Evolutionary conservation across 2,113 vertebrate genomes (phyloP), one percentile per base, ranked within the genome.

Genomic region (Lonchura striata): DNA sequence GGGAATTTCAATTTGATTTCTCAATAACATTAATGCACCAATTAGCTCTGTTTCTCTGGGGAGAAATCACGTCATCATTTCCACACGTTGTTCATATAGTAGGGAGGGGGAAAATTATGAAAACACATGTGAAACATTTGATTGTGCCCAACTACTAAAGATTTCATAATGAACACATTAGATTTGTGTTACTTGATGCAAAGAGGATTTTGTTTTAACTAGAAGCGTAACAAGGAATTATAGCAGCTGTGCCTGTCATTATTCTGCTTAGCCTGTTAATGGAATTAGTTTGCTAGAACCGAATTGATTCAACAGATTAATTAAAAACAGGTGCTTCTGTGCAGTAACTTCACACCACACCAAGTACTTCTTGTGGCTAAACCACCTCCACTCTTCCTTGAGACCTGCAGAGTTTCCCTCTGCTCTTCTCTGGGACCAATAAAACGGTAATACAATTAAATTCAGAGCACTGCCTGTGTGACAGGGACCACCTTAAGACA

Each of bases 201-300:
- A 92, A 96, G 68, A 79, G 74, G 71, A 94, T 94, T 95, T 91
- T 90, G 91, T 95, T 95, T 96, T 71, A 93, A 93, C 78, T 72
- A 78, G 84, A 86, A 96, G 76, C 37, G 0, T 77, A 94, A 90
- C 78, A 66, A 93, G 70, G 82, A 90, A 94, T 93, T 92, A 70
- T 39, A 93, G 65, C 93, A 97, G 91, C 94, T 96, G 93, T 90
- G 90, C 90, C 66, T 90, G 66, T 93, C 87, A 91, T 97, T 95
- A 89, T 94, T 95, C 91, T 90, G 81, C 92, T 91, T 59, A 93
- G 81, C 39, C 71, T 64, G 41, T 63, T 95, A 95, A 95, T 74
- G 37, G 81, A 93, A 93, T 90, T 74, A 53, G 65, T 82, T 94
- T 88, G 46, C 77, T 83, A 83, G 31, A 94, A 91, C 63, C 71